A percentile compares a stretch with the other conserved stretches of the same genome.
Evolutionary conservation across 2,113 vertebrate species (phyloP).

Genomic region (Fregata magnificens): DNA sequence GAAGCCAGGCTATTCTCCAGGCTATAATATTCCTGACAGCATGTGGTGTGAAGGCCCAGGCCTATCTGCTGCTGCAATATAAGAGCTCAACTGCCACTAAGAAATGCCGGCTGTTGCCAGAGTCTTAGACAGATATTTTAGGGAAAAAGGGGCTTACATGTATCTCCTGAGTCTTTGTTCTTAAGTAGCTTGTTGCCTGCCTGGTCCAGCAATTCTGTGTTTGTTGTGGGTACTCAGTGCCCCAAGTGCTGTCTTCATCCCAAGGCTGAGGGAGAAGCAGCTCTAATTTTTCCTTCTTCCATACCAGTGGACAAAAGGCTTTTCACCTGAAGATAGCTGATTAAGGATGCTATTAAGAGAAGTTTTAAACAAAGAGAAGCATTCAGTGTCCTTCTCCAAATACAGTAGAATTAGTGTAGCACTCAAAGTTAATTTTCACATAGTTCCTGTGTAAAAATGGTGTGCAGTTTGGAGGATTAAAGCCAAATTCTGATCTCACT

Average conservation of each 20-base stretch:
- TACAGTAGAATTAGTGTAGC: not conserved
- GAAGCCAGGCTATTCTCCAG: not conserved
- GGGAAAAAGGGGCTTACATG: fast-evolving
- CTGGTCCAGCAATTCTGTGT: not conserved
- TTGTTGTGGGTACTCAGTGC: not conserved
- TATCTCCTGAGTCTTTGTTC: not conserved
- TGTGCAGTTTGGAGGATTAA: not conserved
- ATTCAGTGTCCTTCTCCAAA: not conserved
- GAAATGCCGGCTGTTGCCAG: not conserved
- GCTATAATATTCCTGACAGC: not conserved
- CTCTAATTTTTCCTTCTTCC: not conserved
- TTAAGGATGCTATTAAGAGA: not conserved
- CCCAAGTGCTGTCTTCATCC: not conserved
- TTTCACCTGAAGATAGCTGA: not conserved
- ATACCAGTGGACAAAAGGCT: not conserved
- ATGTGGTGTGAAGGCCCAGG: not conserved
- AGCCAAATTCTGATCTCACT: slow-evolving; percentile 55
- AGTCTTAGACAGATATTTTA: not conserved
- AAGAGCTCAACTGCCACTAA: not conserved
- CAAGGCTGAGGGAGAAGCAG: not conserved
- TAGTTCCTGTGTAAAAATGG: not conserved
- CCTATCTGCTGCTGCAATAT: not conserved
- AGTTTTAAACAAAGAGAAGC: not conserved
- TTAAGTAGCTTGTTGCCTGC: not conserved
- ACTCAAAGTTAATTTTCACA: slow-evolving; percentile 18